phyloP scores from a whole-genome alignment of 2,797 vertebrate species.

The Lates japonicus region DNA sequence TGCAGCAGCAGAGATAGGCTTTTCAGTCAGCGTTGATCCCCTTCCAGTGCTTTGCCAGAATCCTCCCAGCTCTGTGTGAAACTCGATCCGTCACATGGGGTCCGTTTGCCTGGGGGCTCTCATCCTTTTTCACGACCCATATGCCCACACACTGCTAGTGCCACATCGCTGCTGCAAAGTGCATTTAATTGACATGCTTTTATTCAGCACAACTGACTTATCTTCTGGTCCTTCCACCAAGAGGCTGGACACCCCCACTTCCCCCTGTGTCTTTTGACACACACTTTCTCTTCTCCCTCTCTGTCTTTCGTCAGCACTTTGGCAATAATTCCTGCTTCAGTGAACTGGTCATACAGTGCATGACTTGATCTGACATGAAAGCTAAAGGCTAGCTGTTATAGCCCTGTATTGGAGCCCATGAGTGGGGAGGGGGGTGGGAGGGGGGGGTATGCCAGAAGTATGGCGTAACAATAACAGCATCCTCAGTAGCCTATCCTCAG shows the following conservation, averaged over 20 bases:
- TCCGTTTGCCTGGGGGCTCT: constrained; percentile 55
- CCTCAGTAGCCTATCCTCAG: constrained; percentile 68
- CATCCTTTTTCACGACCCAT: constrained; percentile 62
- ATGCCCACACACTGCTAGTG: constrained; percentile 68
- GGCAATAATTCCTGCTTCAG: constrained; percentile 83
- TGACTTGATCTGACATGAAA: constrained; percentile 84
- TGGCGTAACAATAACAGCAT: constrained; percentile 80
- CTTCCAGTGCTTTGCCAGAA: constrained; percentile 54
- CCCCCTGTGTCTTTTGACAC: constrained; percentile 13
- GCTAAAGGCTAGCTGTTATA: constrained; percentile 82
- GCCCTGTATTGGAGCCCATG: constrained; percentile 57
- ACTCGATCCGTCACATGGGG: constrained; percentile 78
- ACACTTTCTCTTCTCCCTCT: constrained; percentile 48
- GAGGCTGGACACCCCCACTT: constrained; percentile 24
- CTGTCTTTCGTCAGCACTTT: constrained; percentile 82
- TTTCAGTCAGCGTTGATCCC: constrained; percentile 58
- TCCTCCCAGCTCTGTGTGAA: constrained; percentile 68
- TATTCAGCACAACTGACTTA: constrained; percentile 62
- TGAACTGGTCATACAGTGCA: constrained; percentile 69
- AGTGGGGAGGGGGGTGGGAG: constrained; percentile 30
- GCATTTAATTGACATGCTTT: constrained; percentile 70
- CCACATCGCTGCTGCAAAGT: constrained; percentile 77
- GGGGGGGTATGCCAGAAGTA: constrained; percentile 73
- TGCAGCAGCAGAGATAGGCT: constrained; percentile 16
- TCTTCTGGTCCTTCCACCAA: constrained; percentile 36